phyloP scores from a whole-genome alignment of 2,888 invertebrate genomes.

The Drosophila maculinotata region DNA sequence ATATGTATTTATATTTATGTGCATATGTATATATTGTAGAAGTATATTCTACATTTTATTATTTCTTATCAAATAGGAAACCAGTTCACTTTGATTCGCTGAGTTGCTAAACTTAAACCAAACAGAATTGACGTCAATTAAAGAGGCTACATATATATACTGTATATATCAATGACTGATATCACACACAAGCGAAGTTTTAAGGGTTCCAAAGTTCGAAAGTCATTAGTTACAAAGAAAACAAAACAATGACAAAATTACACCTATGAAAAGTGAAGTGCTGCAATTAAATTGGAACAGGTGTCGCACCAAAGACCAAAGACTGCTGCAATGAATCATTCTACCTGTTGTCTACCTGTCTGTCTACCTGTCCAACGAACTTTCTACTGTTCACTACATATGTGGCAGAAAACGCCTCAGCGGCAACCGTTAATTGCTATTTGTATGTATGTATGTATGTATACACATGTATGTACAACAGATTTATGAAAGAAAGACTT shows the following conservation, averaged over 20 bases:
- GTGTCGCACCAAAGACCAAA: neutral
- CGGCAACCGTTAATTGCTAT: constrained; percentile 30
- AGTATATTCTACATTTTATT: neutral
- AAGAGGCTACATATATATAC: neutral
- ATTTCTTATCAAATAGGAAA: constrained; percentile 52
- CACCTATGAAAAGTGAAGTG: constrained; percentile 15
- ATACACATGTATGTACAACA: neutral
- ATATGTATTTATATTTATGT: neutral
- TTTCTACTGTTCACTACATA: constrained; percentile 35
- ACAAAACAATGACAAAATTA: neutral
- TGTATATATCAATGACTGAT: neutral
- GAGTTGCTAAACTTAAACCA: constrained; percentile 21
- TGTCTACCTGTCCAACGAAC: constrained; percentile 27
- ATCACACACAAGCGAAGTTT: neutral
- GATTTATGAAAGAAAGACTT: neutral
- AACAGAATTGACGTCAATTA: constrained; percentile 47
- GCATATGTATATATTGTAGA: neutral
- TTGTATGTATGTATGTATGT: neutral
- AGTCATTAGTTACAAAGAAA: constrained; percentile 8
- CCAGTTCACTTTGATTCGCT: constrained; percentile 39
- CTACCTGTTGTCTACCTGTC: constrained; percentile 21
- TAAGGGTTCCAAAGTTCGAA: constrained; percentile 17
- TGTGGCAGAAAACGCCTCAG: constrained; percentile 8
- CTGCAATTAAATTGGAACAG: constrained; percentile 5
- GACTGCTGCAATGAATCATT: constrained; percentile 20